Evolutionary conservation across 1,140 invertebrate species (phyloP).

Genomic region (Nixonia krombeini): DNA sequence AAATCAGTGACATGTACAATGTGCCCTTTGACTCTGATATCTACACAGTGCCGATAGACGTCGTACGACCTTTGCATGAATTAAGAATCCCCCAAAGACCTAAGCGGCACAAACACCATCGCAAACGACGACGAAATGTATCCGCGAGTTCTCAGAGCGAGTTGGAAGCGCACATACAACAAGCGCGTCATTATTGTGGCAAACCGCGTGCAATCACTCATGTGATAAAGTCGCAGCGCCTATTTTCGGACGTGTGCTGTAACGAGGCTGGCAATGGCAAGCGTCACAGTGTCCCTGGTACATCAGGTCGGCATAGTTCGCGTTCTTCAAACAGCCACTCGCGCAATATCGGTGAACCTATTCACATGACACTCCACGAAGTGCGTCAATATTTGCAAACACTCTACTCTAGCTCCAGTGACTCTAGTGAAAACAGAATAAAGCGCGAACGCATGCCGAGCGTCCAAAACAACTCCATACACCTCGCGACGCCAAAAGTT

Average conservation of each 20-base stretch:
- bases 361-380: constrained; percentile 89
- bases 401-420: constrained; percentile 80
- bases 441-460: constrained; percentile 58
- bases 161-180: constrained; percentile 61
- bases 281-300: constrained; percentile 74
- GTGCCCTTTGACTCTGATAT: constrained; percentile 89
- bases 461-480: constrained; percentile 54
- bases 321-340: constrained; percentile 54
- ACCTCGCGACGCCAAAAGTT: constrained; percentile 63
- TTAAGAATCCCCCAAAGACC: constrained; percentile 69
- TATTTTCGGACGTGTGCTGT: constrained; percentile 71
- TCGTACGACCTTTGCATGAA: constrained; percentile 75
- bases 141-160: constrained; percentile 72
- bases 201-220: constrained; percentile 65
- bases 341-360: constrained; percentile 76
- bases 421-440: constrained; percentile 72
- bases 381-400: constrained; percentile 86
- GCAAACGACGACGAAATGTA: constrained; percentile 75
- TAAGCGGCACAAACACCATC: constrained; percentile 74
- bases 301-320: constrained; percentile 56
- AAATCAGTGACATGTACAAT: constrained; percentile 87
- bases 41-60: constrained; percentile 87
- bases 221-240: constrained; percentile 66
- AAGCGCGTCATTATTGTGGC: constrained; percentile 68
- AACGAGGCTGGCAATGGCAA: constrained; percentile 72